These are phyloP conservation scores for Lichenostomus cassidix DNA, from an alignment of 2,113 vertebrate species.

Conservation along the genomic window DNA sequence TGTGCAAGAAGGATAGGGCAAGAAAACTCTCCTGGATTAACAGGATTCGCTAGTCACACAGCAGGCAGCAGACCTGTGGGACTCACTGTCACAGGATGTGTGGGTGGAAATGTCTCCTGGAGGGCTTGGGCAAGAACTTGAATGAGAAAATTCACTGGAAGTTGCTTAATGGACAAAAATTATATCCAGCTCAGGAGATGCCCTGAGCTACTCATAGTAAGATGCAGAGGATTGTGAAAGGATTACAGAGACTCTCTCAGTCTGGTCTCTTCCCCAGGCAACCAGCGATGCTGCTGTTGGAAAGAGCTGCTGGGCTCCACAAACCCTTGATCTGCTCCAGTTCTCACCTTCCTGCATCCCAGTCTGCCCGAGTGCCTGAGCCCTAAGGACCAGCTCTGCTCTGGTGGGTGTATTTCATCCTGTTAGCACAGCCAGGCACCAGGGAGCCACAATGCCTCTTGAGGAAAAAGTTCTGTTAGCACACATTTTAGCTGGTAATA, in stretches of 20 bases:
- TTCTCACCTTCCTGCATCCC: neutral
- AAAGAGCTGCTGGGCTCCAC: neutral
- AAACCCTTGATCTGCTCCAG: neutral
- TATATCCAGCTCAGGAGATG: neutral
- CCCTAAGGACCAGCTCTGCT: neutral
- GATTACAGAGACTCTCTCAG: fast-evolving
- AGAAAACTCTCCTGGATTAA: neutral
- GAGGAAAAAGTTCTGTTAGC: neutral
- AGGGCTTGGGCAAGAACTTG: neutral
- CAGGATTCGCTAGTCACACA: fast-evolving
- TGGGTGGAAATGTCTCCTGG: neutral
- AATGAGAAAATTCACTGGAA: neutral
- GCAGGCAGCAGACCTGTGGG: neutral
- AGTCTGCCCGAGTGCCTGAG: fast-evolving
- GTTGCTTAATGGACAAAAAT: neutral
- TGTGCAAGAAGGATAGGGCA: neutral
- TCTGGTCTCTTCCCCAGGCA: neutral
- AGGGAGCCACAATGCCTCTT: neutral
- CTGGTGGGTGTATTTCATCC: neutral
- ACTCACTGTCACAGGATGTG: neutral
- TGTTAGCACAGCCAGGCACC: fast-evolving
- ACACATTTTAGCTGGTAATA: neutral
- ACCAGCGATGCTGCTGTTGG: neutral
- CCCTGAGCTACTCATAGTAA: neutral
- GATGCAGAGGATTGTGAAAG: neutral